Conservation (phyloP, 2,797 vertebrate genomes). For the Anguilla megastoma region DNA sequence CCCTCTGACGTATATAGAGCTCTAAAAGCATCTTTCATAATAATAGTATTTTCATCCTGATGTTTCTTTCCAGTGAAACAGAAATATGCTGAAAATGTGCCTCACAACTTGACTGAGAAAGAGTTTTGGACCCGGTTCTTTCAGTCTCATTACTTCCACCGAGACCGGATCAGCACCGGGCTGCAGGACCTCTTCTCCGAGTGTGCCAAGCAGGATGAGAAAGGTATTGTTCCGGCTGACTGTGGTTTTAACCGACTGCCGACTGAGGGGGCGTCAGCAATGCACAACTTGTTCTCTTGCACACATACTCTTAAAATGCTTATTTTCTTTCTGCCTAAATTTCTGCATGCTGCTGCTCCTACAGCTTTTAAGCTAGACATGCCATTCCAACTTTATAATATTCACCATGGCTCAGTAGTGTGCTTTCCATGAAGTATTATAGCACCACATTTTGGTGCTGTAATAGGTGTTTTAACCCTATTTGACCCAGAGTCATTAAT, state of each 20-base stretch:
- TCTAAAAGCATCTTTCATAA: background rate
- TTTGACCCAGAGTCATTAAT: too few relatives aligned
- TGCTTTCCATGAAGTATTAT: too few relatives aligned
- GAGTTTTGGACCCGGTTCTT: slow-evolving; percentile 99
- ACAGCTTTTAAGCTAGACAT: too few relatives aligned
- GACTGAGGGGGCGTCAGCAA: background rate
- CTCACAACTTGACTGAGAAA: slow-evolving; percentile 94
- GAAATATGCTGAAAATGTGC: slow-evolving; percentile 97
- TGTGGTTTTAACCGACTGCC: background rate
- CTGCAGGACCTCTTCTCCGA: slow-evolving; percentile 97
- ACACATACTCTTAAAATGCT: background rate
- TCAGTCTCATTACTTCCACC: slow-evolving; percentile 98
- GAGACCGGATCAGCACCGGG: slow-evolving; percentile 92
- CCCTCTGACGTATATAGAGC: background rate
- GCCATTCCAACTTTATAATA: too few relatives aligned
- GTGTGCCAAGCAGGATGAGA: slow-evolving; percentile 97
- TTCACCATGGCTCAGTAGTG: too few relatives aligned
- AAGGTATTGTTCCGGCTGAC: slow-evolving; percentile 69
- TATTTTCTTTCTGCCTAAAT: background rate
- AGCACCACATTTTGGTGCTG: too few relatives aligned
- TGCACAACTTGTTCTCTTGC: background rate
- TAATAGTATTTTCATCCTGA: background rate
- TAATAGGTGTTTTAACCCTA: too few relatives aligned
- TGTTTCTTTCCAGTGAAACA: slow-evolving; percentile 83
- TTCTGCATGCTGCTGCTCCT: too few relatives aligned